A percentile compares a stretch with the other conserved stretches of the same genome.
These are phyloP conservation scores for Galemys pyrenaicus DNA, from an alignment of 2,113 vertebrate species.

Conservation along the genomic window DNA sequence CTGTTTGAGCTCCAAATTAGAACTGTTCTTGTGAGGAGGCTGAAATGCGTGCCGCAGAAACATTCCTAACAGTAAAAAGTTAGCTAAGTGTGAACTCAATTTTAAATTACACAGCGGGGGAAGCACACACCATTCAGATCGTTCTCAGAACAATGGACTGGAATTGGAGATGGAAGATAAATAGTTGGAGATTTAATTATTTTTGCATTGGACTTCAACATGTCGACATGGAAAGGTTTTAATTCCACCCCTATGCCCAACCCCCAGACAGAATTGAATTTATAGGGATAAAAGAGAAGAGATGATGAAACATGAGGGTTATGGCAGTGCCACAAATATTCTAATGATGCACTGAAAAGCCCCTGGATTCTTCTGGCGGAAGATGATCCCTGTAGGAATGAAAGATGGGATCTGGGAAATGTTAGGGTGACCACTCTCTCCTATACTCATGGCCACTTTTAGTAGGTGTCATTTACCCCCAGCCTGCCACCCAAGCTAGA, in stretches of 20 bases:
- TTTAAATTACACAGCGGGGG: slow-evolving; percentile 59
- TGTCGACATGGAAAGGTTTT: slow-evolving; percentile 45
- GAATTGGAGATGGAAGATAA: slow-evolving; percentile 71
- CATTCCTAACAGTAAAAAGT: slow-evolving; percentile 58
- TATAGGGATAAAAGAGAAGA: slow-evolving; percentile 35
- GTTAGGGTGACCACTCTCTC: neutral
- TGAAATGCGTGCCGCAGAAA: slow-evolving; percentile 22
- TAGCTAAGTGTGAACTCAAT: slow-evolving; percentile 71
- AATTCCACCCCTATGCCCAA: neutral
- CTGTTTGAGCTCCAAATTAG: slow-evolving; percentile 56
- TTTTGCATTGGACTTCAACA: slow-evolving; percentile 53
- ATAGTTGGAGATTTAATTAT: slow-evolving; percentile 57
- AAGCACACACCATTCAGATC: neutral
- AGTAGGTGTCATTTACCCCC: neutral
- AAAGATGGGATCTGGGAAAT: neutral
- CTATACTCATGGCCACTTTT: neutral
- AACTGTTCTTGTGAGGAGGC: slow-evolving; percentile 54
- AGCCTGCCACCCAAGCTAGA: neutral
- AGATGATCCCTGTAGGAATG: neutral
- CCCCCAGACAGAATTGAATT: slow-evolving; percentile 11
- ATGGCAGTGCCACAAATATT: neutral
- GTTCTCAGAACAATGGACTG: slow-evolving; percentile 59
- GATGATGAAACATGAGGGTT: neutral
- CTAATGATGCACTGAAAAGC: neutral
- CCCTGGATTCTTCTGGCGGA: neutral